Evolutionary conservation across 2,888 invertebrate species (phyloP).

Genomic region (Blastobasis adustella): DNA sequence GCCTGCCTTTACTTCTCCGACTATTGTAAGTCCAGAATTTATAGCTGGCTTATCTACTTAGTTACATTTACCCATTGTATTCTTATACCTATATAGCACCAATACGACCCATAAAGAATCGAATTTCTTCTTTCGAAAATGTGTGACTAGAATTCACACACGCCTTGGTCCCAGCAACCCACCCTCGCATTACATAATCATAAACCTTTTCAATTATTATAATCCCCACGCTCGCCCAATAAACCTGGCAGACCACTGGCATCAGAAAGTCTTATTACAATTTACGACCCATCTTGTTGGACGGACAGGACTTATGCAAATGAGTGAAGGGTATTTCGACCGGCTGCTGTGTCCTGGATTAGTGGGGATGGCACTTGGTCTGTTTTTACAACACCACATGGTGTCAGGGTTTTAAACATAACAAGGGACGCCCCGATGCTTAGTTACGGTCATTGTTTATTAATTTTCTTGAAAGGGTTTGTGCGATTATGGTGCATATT

Average conservation of each 20-base stretch:
- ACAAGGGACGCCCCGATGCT: slow-evolving; percentile 15
- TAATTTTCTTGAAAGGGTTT: background rate
- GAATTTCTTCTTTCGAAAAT: background rate
- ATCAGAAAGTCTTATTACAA: slow-evolving; percentile 57
- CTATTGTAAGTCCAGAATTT: too few relatives aligned
- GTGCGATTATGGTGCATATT: background rate
- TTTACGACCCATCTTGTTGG: slow-evolving; percentile 60
- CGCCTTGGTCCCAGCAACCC: background rate
- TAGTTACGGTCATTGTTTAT: background rate
- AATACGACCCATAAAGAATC: background rate
- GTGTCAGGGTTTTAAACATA: slow-evolving; percentile 45
- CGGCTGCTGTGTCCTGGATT: slow-evolving; percentile 49
- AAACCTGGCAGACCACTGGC: slow-evolving; percentile 40
- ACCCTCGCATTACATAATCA: background rate
- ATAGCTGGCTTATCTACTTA: too few relatives aligned
- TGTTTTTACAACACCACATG: slow-evolving; percentile 66
- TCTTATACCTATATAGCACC: too few relatives aligned
- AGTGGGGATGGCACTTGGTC: slow-evolving; percentile 43
- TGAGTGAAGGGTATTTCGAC: slow-evolving; percentile 56
- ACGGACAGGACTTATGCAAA: slow-evolving; percentile 64
- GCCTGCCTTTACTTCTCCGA: too few relatives aligned
- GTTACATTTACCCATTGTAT: too few relatives aligned
- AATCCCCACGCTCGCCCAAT: slow-evolving; percentile 37
- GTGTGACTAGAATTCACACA: slow-evolving; percentile 1
- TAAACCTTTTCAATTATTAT: slow-evolving; percentile 27